Base-by-base conservation (phyloP, 2,113 vertebrate genomes). In the Actenoides hombroni region DNA sequence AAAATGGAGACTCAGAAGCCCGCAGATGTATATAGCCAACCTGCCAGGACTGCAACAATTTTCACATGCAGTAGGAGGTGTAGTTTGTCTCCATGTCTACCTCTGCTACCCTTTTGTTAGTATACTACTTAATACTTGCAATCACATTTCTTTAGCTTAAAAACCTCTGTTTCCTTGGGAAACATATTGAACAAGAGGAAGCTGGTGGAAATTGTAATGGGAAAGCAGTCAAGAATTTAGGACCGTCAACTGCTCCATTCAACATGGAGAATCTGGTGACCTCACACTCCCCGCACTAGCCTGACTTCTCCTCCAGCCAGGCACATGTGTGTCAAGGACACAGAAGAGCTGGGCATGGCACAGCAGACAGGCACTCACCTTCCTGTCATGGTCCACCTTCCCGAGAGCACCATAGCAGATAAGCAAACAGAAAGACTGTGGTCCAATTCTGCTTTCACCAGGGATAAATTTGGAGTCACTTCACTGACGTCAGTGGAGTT, bases 391-490 rank as follows among this genome's bases (percentile, higher is more conserved):
- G 56, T 54, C 64, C 51, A 86, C 60, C 54, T 80, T 83, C 68
- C 51, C 13, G 33, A 92, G 51, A 88, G 76, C 68, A 42, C 64
- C 4, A 1, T 11, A 49, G 83, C 53, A 75, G 51, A 40, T 11
- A 73, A 42, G 68, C 46, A 69, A 35, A 84, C 60, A 83, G 78
- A 75, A 63, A 44, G 83, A 42, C 46, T 51, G 68, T 86, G 92
- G 94, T 93, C 88, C 67, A 86, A 54, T 94, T 94, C 83, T 89
- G 78, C 86, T 91, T 84, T 89, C 9, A 31, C 54, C 0, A 1
- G 69, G 83, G 90, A 94, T 96, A 96, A 96, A 96, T 95, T 91
- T 97, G 95, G 95, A 93, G 94, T 95, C 83, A 92, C 78, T 97
- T 94, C 91, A 89, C 88, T 94, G 95, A 96, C 74, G 75, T 96